Evolutionary conservation across 2,113 vertebrate species (phyloP).

Genomic region (Phoxinus phoxinus): DNA sequence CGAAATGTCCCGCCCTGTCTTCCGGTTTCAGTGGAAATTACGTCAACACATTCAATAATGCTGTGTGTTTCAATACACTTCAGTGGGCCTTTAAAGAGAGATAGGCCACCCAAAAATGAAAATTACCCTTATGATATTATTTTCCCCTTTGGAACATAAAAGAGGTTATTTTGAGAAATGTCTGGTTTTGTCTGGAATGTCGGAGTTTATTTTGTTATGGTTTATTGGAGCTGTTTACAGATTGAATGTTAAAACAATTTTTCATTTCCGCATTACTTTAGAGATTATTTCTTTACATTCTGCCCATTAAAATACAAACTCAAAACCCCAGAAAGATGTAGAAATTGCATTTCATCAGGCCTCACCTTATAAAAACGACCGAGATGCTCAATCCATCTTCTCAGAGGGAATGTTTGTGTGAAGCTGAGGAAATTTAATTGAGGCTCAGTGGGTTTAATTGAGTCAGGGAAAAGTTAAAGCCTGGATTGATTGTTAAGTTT

Average conservation of each 20-base stretch:
- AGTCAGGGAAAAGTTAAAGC: constrained; percentile 62
- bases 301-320: constrained; percentile 1
- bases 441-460: constrained; percentile 70
- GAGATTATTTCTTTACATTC: neutral
- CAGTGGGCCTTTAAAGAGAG: too few relatives aligned
- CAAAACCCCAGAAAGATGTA: neutral
- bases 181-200: too few relatives aligned
- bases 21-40: too few relatives aligned
- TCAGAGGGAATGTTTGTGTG: constrained; percentile 43
- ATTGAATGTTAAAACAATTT: neutral
- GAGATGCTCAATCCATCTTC: constrained; percentile 9
- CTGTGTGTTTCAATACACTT: too few relatives aligned
- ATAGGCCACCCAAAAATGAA: too few relatives aligned
- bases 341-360: neutral
- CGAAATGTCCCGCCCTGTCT: too few relatives aligned
- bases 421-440: constrained; percentile 62
- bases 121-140: too few relatives aligned
- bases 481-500: constrained; percentile 65
- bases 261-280: neutral
- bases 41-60: too few relatives aligned
- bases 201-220: too few relatives aligned
- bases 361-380: neutral
- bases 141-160: too few relatives aligned
- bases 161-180: too few relatives aligned
- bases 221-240: neutral